Evolutionary conservation across 2,888 invertebrate genomes (phyloP), one percentile per base, ranked within the genome.

Genomic region (Chesias legatella): DNA sequence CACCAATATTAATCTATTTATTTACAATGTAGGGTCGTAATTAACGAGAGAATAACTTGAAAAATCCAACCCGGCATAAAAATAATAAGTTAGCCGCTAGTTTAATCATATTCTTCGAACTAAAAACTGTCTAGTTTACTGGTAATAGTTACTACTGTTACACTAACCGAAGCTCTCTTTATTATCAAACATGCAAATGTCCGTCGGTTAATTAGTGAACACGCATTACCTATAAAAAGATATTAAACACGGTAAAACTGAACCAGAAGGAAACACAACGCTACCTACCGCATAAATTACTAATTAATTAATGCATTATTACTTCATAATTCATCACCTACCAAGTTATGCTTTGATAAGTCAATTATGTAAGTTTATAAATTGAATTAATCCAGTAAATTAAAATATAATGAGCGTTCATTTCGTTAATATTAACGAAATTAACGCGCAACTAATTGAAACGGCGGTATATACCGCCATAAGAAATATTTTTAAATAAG

Each of bases 81-180:
- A 28, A 9, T 34, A 34, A 27, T 20, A 25, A 20, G 5, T 3
- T 2, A 17, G 13, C 13, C 10, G 30, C 17, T 21, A 10, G 6
- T 21, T 30, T 17, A n/a, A 10, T 20, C 21, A 10, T 11, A 32
- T 9, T 10, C 23, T 10, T 30, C 8, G 20, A 17, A 1, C 2
- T 27, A 11, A 27, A 10, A 10, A 27, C 10, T 10, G 6, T 10
- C 11, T 27, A n/a, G n/a, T n/a, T 30, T 20, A 6, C 22, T 25
- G 8, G n/a, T 10, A n/a, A 10, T 41, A 35, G 31, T 10, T 41
- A 45, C 42, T 17, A 43, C 41, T 51, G 37, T 26, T 33, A 43
- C 30, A 17, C 13, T 17, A 3, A 17, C 13, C 13, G 2, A 17
- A 3, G 13, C 13, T 17, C 2, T 17, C 13, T 17, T 17, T 3